A percentile compares a stretch with the other conserved stretches of the same genome.
phyloP scores from a whole-genome alignment of 2,797 vertebrate genomes.

The Falco naumanni region DNA sequence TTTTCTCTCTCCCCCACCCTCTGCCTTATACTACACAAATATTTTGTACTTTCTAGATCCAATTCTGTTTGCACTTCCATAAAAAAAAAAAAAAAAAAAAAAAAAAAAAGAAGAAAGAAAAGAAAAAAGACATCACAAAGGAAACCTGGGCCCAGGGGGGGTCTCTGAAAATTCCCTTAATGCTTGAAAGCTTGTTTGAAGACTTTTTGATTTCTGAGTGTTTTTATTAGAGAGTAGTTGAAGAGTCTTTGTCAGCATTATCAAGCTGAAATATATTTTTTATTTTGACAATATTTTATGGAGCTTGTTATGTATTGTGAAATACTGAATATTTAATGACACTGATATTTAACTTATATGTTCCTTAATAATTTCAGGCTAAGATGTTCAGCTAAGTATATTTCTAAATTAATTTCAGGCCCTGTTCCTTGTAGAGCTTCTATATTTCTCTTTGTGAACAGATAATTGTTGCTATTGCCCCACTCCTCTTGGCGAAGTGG shows the following conservation, averaged over 20 bases:
- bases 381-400: neutral
- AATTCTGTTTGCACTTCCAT: neutral
- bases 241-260: neutral
- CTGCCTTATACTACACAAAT: neutral
- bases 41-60: neutral
- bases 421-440: neutral
- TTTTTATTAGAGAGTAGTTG: neutral
- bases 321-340: neutral
- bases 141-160: rapidly evolving
- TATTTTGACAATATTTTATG: neutral
- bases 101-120: neutral
- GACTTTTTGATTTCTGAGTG: neutral
- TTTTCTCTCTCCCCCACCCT: rapidly evolving
- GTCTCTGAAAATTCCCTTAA: neutral
- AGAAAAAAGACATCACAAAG: neutral
- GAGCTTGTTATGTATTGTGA: neutral
- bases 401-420: conserved; percentile 3
- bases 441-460: conserved; percentile 17
- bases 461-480: neutral
- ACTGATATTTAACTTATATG: neutral
- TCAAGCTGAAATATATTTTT: neutral
- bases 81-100: too few relatives aligned
- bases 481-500: neutral
- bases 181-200: neutral
- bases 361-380: neutral